Conservation (phyloP, 2,797 vertebrate species). For the Graptemys geographica region DNA sequence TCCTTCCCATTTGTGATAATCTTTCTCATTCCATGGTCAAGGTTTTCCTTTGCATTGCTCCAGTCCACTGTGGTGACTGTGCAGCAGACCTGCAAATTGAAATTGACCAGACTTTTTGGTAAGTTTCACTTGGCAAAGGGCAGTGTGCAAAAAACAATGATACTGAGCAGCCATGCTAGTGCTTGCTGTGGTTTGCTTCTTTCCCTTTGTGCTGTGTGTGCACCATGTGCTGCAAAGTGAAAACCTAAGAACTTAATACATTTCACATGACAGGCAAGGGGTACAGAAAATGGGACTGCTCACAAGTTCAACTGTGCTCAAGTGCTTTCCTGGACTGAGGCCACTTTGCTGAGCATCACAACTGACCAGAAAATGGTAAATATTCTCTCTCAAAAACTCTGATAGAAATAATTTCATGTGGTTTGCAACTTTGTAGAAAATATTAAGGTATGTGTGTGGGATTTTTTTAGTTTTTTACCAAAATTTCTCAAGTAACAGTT, state of each 20-base stretch:
- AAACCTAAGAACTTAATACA: neutral
- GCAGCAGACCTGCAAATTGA: neutral
- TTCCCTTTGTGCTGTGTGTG: neutral
- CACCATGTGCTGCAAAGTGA: neutral
- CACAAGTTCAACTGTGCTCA: neutral
- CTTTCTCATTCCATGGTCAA: neutral
- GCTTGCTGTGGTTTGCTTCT: neutral
- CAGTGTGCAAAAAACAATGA: neutral
- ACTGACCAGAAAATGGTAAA: neutral
- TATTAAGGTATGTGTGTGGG: neutral
- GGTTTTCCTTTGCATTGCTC: neutral
- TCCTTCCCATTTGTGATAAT: neutral
- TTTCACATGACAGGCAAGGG: neutral
- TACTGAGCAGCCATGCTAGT: neutral
- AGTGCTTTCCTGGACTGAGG: neutral
- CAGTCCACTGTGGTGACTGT: neutral
- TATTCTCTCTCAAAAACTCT: neutral
- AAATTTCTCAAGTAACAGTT: neutral
- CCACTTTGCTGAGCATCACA: neutral
- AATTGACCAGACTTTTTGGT: neutral
- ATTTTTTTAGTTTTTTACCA: neutral
- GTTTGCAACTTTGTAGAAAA: neutral
- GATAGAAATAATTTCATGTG: neutral
- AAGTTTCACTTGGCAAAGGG: neutral
- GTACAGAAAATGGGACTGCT: neutral